Evolutionary conservation across 1,140 invertebrate genomes (phyloP), one percentile per base, ranked within the genome.

Genomic region (Asbolus verrucosus): DNA sequence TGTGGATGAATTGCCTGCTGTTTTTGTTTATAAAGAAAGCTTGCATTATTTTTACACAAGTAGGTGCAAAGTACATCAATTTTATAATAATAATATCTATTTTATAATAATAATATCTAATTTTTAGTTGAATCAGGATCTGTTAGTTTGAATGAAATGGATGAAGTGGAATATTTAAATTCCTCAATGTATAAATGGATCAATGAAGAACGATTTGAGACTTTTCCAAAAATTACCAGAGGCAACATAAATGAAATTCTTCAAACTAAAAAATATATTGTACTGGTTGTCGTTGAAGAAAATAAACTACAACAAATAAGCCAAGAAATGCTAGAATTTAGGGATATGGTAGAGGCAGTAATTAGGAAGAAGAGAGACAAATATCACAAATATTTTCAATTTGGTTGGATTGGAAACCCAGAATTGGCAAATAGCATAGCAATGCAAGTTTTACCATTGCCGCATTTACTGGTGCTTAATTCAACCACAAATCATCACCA

Each of bases 391-490:
- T 80, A 89, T 76, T 96, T 97, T 80, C 93, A 97, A 80, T 98
- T 98, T 86, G 95, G 95, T 19, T 98, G 95, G 95, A 87, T 91
- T 80, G 93, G 92, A 0, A 91, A 86, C 74, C 90, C 92, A 11
- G 91, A 94, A 24, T 81, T 98, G 73, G 93, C 94, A 3, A 97
- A 96, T 84, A 92, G 91, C 38, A 94, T 98, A 79, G 94, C 94
- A 1, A 94, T 97, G 90, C 89, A 88, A 72, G 86, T 90, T 41
- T 82, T 96, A 69, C 88, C 92, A 4, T 83, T 95, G 33, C 96
- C 96, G 3, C 92, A 94, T 83, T 81, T 98, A 38, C 83, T 98
- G 30, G 93, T 98, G 1, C 86, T 98, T 24, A 97, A 98, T 79
- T 91, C 94, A 1, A 92, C 90, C 2, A 95, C 93, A 5, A 92